Conservation (phyloP, 1,140 invertebrate species). For the Prorops nasuta region DNA sequence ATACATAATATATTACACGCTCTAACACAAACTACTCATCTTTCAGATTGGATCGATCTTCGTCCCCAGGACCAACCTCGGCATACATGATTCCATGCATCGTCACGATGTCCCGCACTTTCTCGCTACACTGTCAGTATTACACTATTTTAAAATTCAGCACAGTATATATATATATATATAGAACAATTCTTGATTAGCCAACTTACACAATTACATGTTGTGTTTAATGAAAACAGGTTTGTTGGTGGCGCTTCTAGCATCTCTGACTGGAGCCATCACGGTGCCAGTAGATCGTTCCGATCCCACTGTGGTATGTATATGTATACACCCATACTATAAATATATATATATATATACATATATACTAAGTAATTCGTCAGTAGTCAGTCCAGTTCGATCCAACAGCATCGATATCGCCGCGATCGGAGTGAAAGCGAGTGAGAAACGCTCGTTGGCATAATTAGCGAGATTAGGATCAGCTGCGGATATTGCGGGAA, state of each 20-base stretch:
- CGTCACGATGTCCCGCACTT: slow-evolving; percentile 30
- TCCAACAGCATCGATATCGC: not conserved
- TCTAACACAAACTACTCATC: too few relatives aligned
- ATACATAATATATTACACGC: too few relatives aligned
- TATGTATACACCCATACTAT: not conserved
- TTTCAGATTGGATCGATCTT: too few relatives aligned
- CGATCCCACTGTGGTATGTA: slow-evolving; percentile 42
- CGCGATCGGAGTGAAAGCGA: not conserved
- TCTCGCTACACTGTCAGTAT: slow-evolving; percentile 31
- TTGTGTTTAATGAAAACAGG: too few relatives aligned
- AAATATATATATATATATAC: not conserved
- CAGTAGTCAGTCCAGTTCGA: not conserved
- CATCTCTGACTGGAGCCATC: slow-evolving; percentile 33
- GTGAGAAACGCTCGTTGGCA: not conserved
- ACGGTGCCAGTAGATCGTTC: slow-evolving; percentile 46
- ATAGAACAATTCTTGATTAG: too few relatives aligned
- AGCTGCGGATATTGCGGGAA: not conserved
- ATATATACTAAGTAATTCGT: not conserved
- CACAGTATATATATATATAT: too few relatives aligned
- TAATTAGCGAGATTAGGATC: not conserved
- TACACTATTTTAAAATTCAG: too few relatives aligned
- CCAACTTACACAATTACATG: too few relatives aligned
- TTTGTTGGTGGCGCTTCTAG: slow-evolving; percentile 34
- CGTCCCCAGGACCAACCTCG: too few relatives aligned
- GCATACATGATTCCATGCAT: slow-evolving; percentile 29